Evolutionary conservation across 2,113 vertebrate genomes (phyloP).

Genomic region (Chrysemys picta): DNA sequence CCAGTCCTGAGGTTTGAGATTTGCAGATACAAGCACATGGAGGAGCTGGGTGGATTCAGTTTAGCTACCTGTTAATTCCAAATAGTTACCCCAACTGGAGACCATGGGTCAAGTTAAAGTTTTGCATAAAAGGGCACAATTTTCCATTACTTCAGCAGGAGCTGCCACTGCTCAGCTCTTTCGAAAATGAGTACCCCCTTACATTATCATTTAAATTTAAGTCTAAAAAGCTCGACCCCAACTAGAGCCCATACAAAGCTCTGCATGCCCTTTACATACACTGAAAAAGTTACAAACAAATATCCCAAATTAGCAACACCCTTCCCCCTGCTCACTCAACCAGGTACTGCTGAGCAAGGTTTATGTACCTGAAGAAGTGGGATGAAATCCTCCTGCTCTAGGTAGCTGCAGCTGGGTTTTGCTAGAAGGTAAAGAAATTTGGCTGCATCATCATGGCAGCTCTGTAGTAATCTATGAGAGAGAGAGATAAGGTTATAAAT

Average conservation of each 20-base stretch:
- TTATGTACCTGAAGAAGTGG: constrained; percentile 92
- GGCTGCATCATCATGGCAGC: constrained; percentile 93
- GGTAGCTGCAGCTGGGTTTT: constrained; percentile 88
- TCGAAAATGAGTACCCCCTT: background rate
- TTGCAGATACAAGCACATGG: background rate
- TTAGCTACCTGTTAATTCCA: background rate
- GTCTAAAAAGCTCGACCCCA: background rate
- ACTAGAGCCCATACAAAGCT: background rate
- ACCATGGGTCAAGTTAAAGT: background rate
- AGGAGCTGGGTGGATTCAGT: background rate
- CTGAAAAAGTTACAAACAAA: background rate
- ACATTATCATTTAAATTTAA: background rate
- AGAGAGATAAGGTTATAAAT: constrained; percentile 5
- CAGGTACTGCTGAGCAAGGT: background rate
- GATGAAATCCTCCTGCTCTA: constrained; percentile 97
- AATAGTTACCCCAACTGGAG: background rate
- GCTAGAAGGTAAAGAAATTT: constrained; percentile 91
- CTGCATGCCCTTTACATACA: background rate
- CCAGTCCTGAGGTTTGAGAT: background rate
- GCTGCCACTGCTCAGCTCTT: background rate
- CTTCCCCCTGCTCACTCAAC: background rate
- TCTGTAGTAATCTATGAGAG: constrained; percentile 86
- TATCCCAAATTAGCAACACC: background rate
- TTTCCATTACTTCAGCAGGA: background rate
- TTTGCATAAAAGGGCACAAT: background rate